These are phyloP conservation scores for Unio delphinus DNA, from an alignment of 2,888 invertebrate genomes.

Conservation along the genomic window DNA sequence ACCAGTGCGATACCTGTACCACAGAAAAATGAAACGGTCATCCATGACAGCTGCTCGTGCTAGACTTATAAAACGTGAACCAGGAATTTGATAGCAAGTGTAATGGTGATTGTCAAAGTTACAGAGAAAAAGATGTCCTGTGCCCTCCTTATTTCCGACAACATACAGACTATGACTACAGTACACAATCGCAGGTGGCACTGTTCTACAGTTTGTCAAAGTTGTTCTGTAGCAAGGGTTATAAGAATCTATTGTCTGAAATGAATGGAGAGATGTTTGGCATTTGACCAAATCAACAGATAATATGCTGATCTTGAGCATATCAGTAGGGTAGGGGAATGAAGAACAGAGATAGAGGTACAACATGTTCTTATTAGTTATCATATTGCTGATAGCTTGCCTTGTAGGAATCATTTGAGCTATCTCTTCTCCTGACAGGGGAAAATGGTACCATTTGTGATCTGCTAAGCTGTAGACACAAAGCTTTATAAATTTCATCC, in stretches of 20 bases:
- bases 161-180: slow-evolving; percentile 63
- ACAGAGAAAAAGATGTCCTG: slow-evolving; percentile 65
- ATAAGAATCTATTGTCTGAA: slow-evolving; percentile 60
- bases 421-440: slow-evolving; percentile 58
- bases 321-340: slow-evolving; percentile 68
- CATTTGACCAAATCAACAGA: slow-evolving; percentile 61
- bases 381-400: slow-evolving; percentile 62
- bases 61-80: slow-evolving; percentile 64
- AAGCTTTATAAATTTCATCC: slow-evolving; percentile 64
- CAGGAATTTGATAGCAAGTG: slow-evolving; percentile 64
- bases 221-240: slow-evolving; percentile 67
- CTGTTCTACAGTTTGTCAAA: slow-evolving; percentile 62
- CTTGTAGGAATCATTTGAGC: slow-evolving; percentile 62
- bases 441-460: slow-evolving; percentile 63
- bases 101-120: slow-evolving; percentile 63
- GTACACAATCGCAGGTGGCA: slow-evolving; percentile 65
- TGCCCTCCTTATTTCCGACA: slow-evolving; percentile 65
- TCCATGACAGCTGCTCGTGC: slow-evolving; percentile 61
- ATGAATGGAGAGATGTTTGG: slow-evolving; percentile 60
- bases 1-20: slow-evolving; percentile 66
- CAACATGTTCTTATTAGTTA: slow-evolving; percentile 56
- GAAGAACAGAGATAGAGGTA: slow-evolving; percentile 67
- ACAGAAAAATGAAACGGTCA: slow-evolving; percentile 61
- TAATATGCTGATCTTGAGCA: slow-evolving; percentile 65
- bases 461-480: slow-evolving; percentile 58